Conservation (phyloP, 1,140 invertebrate genomes). For the Aphis craccivora region DNA sequence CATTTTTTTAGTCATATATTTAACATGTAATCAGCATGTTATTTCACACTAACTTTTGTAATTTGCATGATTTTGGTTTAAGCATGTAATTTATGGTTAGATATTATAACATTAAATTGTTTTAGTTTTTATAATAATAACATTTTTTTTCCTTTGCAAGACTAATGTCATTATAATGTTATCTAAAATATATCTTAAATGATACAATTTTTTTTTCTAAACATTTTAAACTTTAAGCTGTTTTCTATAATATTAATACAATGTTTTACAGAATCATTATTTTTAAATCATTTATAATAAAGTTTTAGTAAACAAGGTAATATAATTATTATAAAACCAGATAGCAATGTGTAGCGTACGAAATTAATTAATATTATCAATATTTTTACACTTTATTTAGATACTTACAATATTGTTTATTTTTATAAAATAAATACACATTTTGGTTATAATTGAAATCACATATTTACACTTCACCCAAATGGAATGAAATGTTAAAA, state of each 20-base stretch:
- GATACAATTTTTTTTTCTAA: neutral
- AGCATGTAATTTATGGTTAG: neutral
- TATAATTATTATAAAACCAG: neutral
- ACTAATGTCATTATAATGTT: neutral
- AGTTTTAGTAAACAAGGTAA: neutral
- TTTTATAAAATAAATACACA: neutral
- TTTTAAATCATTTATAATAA: neutral
- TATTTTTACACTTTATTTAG: neutral
- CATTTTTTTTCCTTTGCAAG: neutral
- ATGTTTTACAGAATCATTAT: neutral
- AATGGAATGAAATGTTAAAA: neutral
- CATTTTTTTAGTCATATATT: neutral
- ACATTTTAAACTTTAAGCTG: neutral
- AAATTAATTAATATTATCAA: neutral
- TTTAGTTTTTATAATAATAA: neutral
- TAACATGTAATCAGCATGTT: neutral
- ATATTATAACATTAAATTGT: neutral
- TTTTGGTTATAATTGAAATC: neutral
- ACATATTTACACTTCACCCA: neutral
- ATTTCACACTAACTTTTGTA: neutral
- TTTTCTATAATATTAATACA: neutral
- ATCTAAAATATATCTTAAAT: neutral
- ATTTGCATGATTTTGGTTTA: neutral
- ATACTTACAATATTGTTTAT: neutral
- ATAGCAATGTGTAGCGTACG: fast-evolving